phyloP scores from a whole-genome alignment of 2,888 invertebrate genomes.

The Sceliomorpha sp. region DNA sequence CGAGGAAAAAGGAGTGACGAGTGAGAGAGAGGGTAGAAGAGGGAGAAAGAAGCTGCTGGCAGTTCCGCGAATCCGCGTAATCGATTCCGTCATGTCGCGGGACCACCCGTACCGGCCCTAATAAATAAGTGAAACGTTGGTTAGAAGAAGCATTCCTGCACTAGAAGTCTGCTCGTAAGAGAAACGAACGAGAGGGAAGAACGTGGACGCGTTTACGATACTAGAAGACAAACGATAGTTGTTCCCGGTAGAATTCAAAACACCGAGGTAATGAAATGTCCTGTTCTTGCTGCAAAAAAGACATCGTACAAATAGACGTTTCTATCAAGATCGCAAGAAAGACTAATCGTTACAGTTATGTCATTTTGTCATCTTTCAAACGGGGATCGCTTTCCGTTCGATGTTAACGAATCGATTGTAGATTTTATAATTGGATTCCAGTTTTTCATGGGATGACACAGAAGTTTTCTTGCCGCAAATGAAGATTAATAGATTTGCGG shows the following conservation, averaged over 20 bases:
- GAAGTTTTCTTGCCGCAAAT: too few species aligned
- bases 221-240: constrained; percentile 48
- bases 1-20: too few species aligned
- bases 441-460: too few species aligned
- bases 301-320: constrained; percentile 43
- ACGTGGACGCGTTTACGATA: constrained; percentile 29
- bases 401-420: too few species aligned
- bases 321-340: constrained; percentile 26
- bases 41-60: constrained; percentile 47
- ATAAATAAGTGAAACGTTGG: constrained; percentile 80
- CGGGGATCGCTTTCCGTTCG: too few species aligned
- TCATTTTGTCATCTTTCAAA: constrained; percentile 27
- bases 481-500: too few species aligned
- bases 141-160: constrained; percentile 67
- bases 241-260: constrained; percentile 53
- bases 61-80: constrained; percentile 80
- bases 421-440: too few species aligned
- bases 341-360: constrained; percentile 20
- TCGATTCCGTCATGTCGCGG: constrained; percentile 80
- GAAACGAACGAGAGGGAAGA: constrained; percentile 17
- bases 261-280: constrained; percentile 23
- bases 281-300: constrained; percentile 29
- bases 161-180: constrained; percentile 19
- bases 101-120: constrained; percentile 79
- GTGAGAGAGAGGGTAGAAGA: too few species aligned